Base-by-base conservation (phyloP, 2,797 vertebrate genomes). In the Clarias platycephalus region DNA sequence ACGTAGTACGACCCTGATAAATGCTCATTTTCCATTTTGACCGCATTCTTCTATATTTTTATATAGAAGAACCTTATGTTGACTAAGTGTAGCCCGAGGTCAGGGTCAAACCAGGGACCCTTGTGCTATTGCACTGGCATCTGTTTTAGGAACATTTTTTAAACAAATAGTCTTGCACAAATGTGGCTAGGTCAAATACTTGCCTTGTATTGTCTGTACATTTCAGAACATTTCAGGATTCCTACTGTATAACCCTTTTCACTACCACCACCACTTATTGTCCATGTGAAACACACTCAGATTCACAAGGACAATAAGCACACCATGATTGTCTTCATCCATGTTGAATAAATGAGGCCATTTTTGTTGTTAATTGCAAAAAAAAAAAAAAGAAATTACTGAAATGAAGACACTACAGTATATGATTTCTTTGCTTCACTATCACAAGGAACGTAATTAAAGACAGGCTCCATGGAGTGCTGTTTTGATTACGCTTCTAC, bases 401-500 rank as follows among this genome's bases (percentile, higher is more conserved):
- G 2, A 31, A 80, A 28, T 22, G 77, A 31, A 49, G 40, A 49
- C 62, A 5, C 37, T 31, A n/a, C n/a, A n/a, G n/a, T 20, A n/a
- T 13, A 28, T 20, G 63, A 34, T 81, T 55, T 57, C 49, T 24
- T 57, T 31, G 57, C 62, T 55, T 57, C 79, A 7, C 0, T 67
- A 68, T 67, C 44, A 66, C 78, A 81, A 68, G 64, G 3, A 68
- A 34, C 6, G 2, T 81, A 68, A 81, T 81, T 81, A 68, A 55
- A 67, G 68, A 2, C 2, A 1, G 26, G 64, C 20, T 53, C 20
- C n/a, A 12, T 55, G 26, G 79, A 55, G 40, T 24, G n/a, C 79
- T 81, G 44, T 57, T 60, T 71, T 82, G 80, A 82, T 82, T 71
- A 60, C 18, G 24, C 28, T 15, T 67, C 40, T 67, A 67, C 10